phyloP scores from a whole-genome alignment of 2,797 vertebrate species.

The Pipistrellus nathusii region DNA sequence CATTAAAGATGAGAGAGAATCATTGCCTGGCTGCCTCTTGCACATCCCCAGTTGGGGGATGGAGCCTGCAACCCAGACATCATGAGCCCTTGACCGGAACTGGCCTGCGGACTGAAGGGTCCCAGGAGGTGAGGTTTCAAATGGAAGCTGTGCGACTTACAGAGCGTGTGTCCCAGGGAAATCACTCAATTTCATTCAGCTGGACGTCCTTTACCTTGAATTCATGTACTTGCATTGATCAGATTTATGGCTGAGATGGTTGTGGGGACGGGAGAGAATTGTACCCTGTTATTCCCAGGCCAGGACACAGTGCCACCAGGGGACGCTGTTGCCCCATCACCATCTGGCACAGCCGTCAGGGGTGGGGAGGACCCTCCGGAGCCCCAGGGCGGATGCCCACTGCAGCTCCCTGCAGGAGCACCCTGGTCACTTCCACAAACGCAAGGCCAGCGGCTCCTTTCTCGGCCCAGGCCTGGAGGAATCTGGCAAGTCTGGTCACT shows the following conservation, averaged over 20 bases:
- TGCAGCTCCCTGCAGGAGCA: not conserved
- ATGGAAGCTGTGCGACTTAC: not conserved
- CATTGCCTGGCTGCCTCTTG: too few species aligned
- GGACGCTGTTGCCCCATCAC: not conserved
- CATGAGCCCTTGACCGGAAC: too few species aligned
- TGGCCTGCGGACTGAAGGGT: too few species aligned
- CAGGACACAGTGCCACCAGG: not conserved
- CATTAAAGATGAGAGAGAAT: too few species aligned
- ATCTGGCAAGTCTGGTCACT: conserved; percentile 44
- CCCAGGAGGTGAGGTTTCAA: not conserved
- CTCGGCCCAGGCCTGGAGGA: not conserved
- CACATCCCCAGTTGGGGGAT: too few species aligned
- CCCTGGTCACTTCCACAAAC: not conserved
- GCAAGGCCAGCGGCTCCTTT: not conserved
- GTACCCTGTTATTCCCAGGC: not conserved
- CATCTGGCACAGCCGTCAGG: not conserved
- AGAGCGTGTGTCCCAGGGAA: not conserved
- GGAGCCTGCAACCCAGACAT: too few species aligned
- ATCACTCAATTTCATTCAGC: not conserved
- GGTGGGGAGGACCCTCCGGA: not conserved
- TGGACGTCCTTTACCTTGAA: not conserved
- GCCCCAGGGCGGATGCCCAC: not conserved
- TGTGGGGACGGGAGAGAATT: not conserved
- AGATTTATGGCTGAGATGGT: not conserved
- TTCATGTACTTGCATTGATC: not conserved